Evolutionary conservation across 2,888 invertebrate genomes (phyloP), one percentile per base, ranked within the genome.

Genomic region (Caenorhabditis doughertyi): DNA sequence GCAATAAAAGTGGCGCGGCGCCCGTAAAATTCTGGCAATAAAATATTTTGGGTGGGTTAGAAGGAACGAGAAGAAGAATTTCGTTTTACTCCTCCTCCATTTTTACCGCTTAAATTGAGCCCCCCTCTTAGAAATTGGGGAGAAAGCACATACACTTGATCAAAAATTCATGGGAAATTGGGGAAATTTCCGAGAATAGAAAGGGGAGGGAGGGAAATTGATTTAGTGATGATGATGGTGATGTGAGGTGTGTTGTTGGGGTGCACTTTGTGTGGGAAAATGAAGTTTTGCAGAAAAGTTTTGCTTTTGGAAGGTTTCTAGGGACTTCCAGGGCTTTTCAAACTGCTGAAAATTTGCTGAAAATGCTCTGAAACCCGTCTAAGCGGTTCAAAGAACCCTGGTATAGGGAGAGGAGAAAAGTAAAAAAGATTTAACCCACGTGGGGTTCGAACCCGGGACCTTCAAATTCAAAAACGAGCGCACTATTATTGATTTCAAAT

Each of bases 11-110:
- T 53, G 67, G 68, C 68, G 42, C 68, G 68, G 68, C 68, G 68
- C 55, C 68, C 53, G 53, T 68, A 68, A 68, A 68, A 67, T 67
- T 68, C 42, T 68, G 53, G 53, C 58, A 51, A 71, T 71, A 51
- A 71, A 71, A 71, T 8, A 32, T 47, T 47, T 47, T 18, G 58
- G 58, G 21, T n/a, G 11, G 58, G 35, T 16, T 8, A 8, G 62
- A 16, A 32, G 16, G 39, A n/a, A 32, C 23, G 16, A 27, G 32
- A 56, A 25, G 18, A 25, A 27, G 16, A 32, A 29, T 39, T 32
- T 32, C 58, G n/a, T 35, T 18, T 47, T 47, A 3, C n/a, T n/a
- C n/a, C n/a, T n/a, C n/a, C n/a, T n/a, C n/a, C n/a, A n/a, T 39
- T 39, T 39, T 39, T 39, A 3, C 11, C 39, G 3, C 39, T 9